Base-by-base conservation (phyloP, 1,140 invertebrate genomes). In the Drosophila lacteicornis region DNA sequence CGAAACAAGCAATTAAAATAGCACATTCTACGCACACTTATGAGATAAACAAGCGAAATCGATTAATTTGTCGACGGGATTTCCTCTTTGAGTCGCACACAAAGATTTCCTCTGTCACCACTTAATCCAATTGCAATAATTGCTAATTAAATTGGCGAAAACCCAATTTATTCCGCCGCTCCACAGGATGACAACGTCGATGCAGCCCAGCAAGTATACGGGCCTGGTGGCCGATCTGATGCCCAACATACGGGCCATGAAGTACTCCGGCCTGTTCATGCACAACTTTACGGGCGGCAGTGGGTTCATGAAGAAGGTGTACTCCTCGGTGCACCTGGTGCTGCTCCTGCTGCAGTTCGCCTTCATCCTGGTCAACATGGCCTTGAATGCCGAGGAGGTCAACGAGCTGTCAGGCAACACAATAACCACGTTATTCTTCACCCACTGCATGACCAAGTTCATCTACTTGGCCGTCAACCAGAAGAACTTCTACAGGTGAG, bases 321-420 rank as follows among this genome's bases (percentile, higher is more conserved):
- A 96, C 79, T 94, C 94, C 15, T 93, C 93, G 45, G 87, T 95
- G 3, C 95, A 96, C 79, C 91, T 96, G 3, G 45, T 96, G 2
- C 63, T 96, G 17, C 93, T 96, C n/a, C 63, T 96, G 2, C 40
- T 95, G 1, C 95, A 97, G 92, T 96, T 95, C 78, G 88, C 93
- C 22, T 94, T 95, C 6, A 95, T 96, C 76, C 94, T 94, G 12
- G 93, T 95, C 19, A 97, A 97, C 86, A 93, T 97, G 93, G 94
- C 95, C 0, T 49, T 94, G 27, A 95, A 97, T 88, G 94, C 95
- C 3, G 95, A 95, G n/a, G 96, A 97, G 79, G 96, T 96, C 1
- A 96, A 97, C 85, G 96, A 97, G 91, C 93, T 97, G 49, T 96
- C 96, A 0, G 96, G 96, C 1, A 97, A 97, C 71, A 97, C 96